These are phyloP conservation scores for Bryconaethiops microstoma DNA, from an alignment of 2,797 vertebrate genomes.

Conservation along the genomic window DNA sequence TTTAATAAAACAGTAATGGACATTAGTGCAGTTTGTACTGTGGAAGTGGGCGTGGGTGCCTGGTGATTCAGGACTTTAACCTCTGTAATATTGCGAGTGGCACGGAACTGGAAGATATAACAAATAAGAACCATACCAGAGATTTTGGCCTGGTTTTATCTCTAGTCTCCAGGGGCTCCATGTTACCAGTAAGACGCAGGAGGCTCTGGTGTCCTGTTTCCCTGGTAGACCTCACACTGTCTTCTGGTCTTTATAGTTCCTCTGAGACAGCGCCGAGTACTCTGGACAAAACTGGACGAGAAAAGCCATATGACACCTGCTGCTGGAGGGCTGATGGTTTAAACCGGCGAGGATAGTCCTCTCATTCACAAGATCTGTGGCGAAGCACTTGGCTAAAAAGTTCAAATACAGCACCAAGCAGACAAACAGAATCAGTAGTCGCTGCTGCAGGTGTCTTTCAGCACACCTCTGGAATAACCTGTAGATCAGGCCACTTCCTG, in stretches of 20 bases:
- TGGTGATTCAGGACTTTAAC: neutral
- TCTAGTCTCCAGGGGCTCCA: slow-evolving; percentile 28
- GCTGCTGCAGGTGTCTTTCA: neutral
- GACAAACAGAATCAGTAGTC: neutral
- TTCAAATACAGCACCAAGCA: neutral
- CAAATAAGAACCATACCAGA: slow-evolving; percentile 29
- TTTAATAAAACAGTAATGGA: no score
- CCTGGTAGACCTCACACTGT: neutral
- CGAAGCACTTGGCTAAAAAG: no score
- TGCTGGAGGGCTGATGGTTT: neutral
- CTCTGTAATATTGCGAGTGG: neutral
- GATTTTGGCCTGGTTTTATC: neutral
- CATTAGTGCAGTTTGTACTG: no score
- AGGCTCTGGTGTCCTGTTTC: neutral
- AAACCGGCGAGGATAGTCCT: neutral
- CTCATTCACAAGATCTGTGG: neutral
- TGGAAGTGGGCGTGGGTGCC: neutral
- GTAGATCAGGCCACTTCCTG: neutral
- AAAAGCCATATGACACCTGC: neutral
- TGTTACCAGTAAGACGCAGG: neutral
- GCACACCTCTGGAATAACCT: neutral
- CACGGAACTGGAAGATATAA: neutral
- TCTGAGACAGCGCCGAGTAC: neutral
- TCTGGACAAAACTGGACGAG: neutral
- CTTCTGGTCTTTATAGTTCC: no score